phyloP scores from a whole-genome alignment of 1,140 invertebrate genomes.

The Rhopalosiphum padi region DNA sequence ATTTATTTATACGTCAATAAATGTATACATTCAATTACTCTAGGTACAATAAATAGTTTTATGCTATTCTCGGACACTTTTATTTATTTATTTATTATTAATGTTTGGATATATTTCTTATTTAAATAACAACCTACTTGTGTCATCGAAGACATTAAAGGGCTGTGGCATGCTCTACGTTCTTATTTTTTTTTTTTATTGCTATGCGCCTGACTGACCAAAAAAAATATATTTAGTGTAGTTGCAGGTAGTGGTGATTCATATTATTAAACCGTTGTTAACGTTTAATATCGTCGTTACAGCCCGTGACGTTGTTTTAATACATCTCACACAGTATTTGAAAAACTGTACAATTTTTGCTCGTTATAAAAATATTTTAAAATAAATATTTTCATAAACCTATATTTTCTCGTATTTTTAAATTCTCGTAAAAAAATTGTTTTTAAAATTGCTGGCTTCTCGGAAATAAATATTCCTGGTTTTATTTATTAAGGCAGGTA shows the following conservation, averaged over 20 bases:
- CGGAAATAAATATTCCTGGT: background rate
- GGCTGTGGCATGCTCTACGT: background rate
- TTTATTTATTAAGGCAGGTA: background rate
- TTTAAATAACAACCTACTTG: background rate
- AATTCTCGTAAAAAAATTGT: background rate
- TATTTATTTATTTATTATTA: background rate
- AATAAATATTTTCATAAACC: too few species aligned
- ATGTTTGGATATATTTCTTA: background rate
- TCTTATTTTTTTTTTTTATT: background rate
- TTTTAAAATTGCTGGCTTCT: background rate
- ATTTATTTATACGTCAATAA: constrained; percentile 13
- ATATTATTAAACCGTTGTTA: background rate
- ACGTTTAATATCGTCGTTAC: background rate
- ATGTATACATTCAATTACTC: background rate
- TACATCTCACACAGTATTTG: background rate
- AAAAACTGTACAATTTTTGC: background rate
- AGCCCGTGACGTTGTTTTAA: background rate
- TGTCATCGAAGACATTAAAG: background rate
- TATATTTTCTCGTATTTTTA: too few species aligned
- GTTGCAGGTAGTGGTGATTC: background rate
- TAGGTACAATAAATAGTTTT: background rate
- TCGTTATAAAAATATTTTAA: background rate
- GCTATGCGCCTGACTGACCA: background rate
- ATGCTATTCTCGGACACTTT: background rate
- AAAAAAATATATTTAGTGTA: background rate